phyloP scores from a whole-genome alignment of 1,140 invertebrate genomes.

The Glossosoma conforme region DNA sequence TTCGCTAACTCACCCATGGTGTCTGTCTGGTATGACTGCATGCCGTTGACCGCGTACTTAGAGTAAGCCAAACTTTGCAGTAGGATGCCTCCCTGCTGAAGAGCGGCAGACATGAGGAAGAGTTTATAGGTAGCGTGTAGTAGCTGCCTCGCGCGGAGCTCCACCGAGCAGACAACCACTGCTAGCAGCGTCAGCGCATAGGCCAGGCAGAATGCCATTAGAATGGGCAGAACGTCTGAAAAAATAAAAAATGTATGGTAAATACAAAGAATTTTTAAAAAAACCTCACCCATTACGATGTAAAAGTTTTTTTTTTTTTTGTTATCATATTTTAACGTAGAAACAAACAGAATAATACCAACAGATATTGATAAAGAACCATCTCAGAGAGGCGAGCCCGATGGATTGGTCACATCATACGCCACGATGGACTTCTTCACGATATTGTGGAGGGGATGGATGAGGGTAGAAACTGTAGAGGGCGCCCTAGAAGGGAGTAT shows the following conservation, averaged over 20 bases:
- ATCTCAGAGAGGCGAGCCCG: too few relatives aligned
- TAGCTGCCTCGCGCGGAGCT: conserved; percentile 69
- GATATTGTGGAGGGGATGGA: too few relatives aligned
- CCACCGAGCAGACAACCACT: conserved; percentile 61
- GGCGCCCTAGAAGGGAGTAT: too few relatives aligned
- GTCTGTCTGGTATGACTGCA: conserved; percentile 52
- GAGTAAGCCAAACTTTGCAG: conserved; percentile 62
- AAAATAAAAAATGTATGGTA: conserved; percentile 34
- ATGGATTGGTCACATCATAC: too few relatives aligned
- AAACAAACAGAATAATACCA: too few relatives aligned
- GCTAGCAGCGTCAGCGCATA: conserved; percentile 62
- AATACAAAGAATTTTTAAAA: too few relatives aligned
- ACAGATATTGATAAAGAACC: too few relatives aligned
- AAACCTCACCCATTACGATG: too few relatives aligned
- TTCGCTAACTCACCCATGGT: conserved; percentile 58
- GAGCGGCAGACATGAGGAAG: conserved; percentile 65
- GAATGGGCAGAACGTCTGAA: conserved; percentile 69
- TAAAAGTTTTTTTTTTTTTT: too few relatives aligned
- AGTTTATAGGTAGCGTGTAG: conserved; percentile 86
- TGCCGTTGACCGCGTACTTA: conserved; percentile 65
- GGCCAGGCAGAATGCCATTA: conserved; percentile 58
- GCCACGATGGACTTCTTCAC: too few relatives aligned
- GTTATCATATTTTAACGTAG: too few relatives aligned
- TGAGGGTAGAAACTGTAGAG: too few relatives aligned
- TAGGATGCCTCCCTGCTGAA: conserved; percentile 62